Percentiles rank a stretch among this genome's conserved stretches.
These are phyloP conservation scores for Alviniconcha strummeri DNA, from an alignment of 2,888 invertebrate genomes.

Conservation along the genomic window DNA sequence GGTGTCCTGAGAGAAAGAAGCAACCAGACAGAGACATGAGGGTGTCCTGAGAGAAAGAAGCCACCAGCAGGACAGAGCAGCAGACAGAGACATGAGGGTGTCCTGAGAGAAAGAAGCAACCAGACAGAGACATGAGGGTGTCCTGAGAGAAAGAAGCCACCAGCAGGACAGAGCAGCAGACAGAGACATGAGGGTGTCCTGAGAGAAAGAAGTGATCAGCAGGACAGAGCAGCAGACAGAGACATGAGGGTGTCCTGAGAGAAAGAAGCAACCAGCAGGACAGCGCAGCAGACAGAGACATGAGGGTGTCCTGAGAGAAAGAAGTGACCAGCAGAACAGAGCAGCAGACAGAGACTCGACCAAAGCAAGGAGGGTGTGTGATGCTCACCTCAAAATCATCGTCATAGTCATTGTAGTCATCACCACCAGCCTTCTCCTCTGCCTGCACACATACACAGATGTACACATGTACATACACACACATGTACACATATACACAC, in stretches of 20 bases:
- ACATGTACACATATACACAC: background rate
- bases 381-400: constrained; percentile 63
- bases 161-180: too few relatives aligned
- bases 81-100: background rate
- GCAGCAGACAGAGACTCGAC: background rate
- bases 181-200: background rate
- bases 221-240: background rate
- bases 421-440: constrained; percentile 9
- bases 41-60: background rate
- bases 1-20: background rate
- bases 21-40: background rate
- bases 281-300: background rate
- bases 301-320: background rate
- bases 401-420: constrained; percentile 40
- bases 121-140: too few relatives aligned
- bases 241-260: background rate
- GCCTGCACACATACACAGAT: background rate
- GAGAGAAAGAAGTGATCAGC: background rate
- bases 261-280: background rate
- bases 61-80: background rate
- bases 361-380: background rate
- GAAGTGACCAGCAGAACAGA: background rate
- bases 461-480: background rate
- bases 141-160: background rate
- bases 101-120: background rate